Percentiles rank a stretch among this genome's conserved stretches.
These are phyloP conservation scores for Tetragnatha versicolor DNA, from an alignment of 1,140 invertebrate genomes.

Conservation along the genomic window DNA sequence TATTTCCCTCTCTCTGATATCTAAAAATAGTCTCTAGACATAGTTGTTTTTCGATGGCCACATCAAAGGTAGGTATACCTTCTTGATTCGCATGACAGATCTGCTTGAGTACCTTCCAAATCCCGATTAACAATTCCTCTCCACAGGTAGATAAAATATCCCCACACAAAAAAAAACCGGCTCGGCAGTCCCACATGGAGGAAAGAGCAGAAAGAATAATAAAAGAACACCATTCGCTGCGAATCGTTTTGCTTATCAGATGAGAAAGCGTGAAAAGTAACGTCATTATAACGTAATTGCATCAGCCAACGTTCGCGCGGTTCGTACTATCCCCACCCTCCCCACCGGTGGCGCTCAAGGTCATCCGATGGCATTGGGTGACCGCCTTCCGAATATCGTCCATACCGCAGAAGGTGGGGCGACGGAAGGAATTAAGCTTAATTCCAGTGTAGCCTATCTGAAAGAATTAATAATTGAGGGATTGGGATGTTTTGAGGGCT, in stretches of 20 bases:
- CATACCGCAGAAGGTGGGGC: not conserved
- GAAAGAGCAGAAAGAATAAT: not conserved
- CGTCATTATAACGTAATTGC: constrained; percentile 48
- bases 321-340: not conserved
- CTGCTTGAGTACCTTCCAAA: too few relatives aligned
- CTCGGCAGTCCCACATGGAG: constrained; percentile 18
- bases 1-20: too few relatives aligned
- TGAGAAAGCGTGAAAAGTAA: constrained; percentile 51
- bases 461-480: constrained; percentile 2
- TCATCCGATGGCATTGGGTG: constrained; percentile 41
- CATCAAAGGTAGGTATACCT: too few relatives aligned
- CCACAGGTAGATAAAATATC: too few relatives aligned
- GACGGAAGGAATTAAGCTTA: constrained; percentile 16
- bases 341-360: not conserved
- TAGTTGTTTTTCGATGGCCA: too few relatives aligned
- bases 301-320: constrained; percentile 25
- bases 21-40: too few relatives aligned
- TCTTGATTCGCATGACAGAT: too few relatives aligned
- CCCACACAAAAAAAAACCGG: too few relatives aligned
- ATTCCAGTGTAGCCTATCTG: not conserved
- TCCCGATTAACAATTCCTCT: too few relatives aligned
- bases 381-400: constrained; percentile 32
- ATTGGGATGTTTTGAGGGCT: not conserved
- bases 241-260: constrained; percentile 48
- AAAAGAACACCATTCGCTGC: not conserved